Evolutionary conservation across 2,888 invertebrate species (phyloP).

Genomic region (Campopleginae sp.): DNA sequence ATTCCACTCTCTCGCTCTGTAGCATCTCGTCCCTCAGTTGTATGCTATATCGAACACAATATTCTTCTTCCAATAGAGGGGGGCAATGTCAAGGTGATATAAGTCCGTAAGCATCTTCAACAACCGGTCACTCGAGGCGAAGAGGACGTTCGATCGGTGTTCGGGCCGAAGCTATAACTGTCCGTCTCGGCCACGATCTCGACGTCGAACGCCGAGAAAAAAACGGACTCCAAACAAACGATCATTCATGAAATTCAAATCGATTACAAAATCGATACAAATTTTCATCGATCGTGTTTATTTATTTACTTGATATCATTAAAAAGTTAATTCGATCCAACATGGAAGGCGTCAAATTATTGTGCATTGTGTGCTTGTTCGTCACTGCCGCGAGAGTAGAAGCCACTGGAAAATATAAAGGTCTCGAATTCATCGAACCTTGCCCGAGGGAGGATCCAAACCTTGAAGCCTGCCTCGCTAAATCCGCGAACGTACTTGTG

Average conservation of each 20-base stretch:
- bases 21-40: constrained; percentile 1
- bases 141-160: constrained; percentile 77
- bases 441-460: constrained; percentile 90
- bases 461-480: constrained; percentile 90
- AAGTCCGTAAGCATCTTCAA: constrained; percentile 80
- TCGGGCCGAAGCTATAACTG: constrained; percentile 35
- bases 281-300: neutral
- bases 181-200: constrained; percentile 20
- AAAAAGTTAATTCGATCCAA: neutral
- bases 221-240: neutral
- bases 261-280: neutral
- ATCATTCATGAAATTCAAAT: neutral
- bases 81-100: constrained; percentile 84
- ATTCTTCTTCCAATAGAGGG: constrained; percentile 38
- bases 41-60: constrained; percentile 41
- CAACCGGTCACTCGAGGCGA: constrained; percentile 79
- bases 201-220: constrained; percentile 1
- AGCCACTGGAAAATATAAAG: constrained; percentile 79
- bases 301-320: neutral
- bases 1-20: constrained; percentile 18
- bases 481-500: constrained; percentile 90
- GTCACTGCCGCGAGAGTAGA: constrained; percentile 67
- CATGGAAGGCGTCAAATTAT: constrained; percentile 53
- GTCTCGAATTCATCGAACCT: constrained; percentile 88
- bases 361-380: constrained; percentile 62